Base-by-base conservation (phyloP, 2,797 vertebrate species). In the Rhincodon typus region DNA sequence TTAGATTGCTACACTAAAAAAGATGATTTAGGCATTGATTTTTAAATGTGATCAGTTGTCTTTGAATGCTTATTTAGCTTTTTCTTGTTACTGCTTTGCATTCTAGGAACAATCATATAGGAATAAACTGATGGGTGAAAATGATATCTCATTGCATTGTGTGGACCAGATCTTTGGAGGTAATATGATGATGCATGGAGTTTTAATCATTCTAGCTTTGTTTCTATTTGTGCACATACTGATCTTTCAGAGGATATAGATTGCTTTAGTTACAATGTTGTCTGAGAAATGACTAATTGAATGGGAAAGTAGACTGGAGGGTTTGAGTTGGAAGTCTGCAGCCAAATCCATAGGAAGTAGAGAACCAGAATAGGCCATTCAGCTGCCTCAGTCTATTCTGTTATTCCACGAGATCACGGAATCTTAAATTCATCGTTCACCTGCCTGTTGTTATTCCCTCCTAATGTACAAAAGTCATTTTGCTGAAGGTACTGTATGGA, bases 131-230 rank as follows among this genome's bases (percentile, higher is more conserved):
- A 97, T 98, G 96, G 98, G 98, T 96, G 98, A 98, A 97, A 98
- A 98, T 96, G 98, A 99, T 96, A 98, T 99, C 96, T 98, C 98
- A 42, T 97, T 99, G 53, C 98, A 98, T 95, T 98, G 98, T 93
- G 98, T 99, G 96, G 98, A 99, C 96, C 98, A 98, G 96, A 98
- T 99, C 96, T 98, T 98, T 96, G 98, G 98, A 97, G 98, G 98
- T 98, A 97, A 95, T 53, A 27, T 57, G 74, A 74, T 4, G 12
- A 74, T 34, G 12, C 62, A 67, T 94, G 17, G 5, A 74, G 13
- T 17, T 2, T 94, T 77, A 4, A 30, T 57, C 53, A 13, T 72
- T 74, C 7, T 25, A 27, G 6, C 50, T 67, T 67, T 46, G 66
- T 23, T 94, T 50, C 46, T 46, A 77, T 94, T 94, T 13, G 38